phyloP scores from a whole-genome alignment of 2,113 vertebrate species.

The Cottus gobio region DNA sequence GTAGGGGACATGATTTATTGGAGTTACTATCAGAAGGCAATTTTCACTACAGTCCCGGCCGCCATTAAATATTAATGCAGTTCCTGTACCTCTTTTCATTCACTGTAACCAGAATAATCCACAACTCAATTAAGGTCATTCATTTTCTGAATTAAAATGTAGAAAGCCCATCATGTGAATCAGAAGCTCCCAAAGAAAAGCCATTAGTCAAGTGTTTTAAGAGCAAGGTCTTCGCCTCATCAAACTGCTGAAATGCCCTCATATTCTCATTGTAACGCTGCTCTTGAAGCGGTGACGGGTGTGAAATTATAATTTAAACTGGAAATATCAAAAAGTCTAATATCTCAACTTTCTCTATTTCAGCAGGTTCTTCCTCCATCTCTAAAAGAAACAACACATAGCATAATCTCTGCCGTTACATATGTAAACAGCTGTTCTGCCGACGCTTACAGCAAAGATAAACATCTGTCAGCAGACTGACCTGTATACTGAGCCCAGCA shows the following conservation, averaged over 20 bases:
- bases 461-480: slow-evolving; percentile 63
- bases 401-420: slow-evolving; percentile 28
- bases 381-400: slow-evolving; percentile 18
- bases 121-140: slow-evolving; percentile 14
- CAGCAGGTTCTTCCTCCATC: not conserved
- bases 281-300: not conserved
- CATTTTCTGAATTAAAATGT: slow-evolving; percentile 18
- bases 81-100: not conserved
- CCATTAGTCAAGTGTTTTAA: not conserved
- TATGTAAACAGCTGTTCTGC: slow-evolving; percentile 65
- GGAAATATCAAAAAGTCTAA: not conserved
- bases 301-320: slow-evolving; percentile 16
- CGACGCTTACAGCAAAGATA: slow-evolving; percentile 44
- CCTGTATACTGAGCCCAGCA: slow-evolving; percentile 42
- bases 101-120: not conserved
- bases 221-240: not conserved
- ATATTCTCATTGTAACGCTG: not conserved
- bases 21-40: not conserved
- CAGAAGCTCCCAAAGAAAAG: not conserved
- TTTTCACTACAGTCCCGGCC: not conserved
- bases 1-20: not conserved
- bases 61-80: slow-evolving; percentile 9
- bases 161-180: slow-evolving; percentile 8
- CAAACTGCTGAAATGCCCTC: not conserved
- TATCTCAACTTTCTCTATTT: not conserved